phyloP scores from a whole-genome alignment of 2,888 invertebrate genomes.

The Patella depressa region DNA sequence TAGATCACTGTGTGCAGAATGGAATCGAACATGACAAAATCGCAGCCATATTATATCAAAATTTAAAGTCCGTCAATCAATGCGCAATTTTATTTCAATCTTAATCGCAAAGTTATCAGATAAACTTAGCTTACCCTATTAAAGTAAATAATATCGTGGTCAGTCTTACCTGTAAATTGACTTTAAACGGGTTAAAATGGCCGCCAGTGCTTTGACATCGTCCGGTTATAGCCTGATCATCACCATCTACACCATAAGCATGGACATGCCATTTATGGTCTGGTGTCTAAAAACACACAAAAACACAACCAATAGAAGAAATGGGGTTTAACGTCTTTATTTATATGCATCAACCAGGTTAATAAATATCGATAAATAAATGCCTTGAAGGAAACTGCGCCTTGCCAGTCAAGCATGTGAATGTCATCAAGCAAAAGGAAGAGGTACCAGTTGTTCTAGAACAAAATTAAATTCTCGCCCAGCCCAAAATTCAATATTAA shows the following conservation, averaged over 20 bases:
- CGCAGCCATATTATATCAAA: no score
- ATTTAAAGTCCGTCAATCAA: no score
- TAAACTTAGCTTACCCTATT: no score
- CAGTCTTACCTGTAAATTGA: constrained; percentile 78
- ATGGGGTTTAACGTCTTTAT: no score
- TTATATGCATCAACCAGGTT: no score
- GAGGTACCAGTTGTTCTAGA: no score
- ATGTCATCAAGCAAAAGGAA: background rate
- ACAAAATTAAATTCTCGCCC: no score
- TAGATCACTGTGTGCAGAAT: no score
- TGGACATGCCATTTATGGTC: constrained; percentile 86
- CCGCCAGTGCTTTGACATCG: constrained; percentile 83
- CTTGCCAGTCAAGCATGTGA: background rate
- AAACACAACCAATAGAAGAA: background rate
- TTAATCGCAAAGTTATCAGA: no score
- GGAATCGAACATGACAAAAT: no score
- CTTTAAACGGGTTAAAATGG: constrained; percentile 88
- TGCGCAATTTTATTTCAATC: no score
- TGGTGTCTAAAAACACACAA: constrained; percentile 55
- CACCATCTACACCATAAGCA: constrained; percentile 41
- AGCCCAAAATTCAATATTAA: no score
- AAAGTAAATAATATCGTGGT: constrained; percentile 56
- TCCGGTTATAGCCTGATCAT: constrained; percentile 77
- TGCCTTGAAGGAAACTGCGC: background rate
- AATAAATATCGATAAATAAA: background rate